A percentile compares a stretch with the other conserved stretches of the same genome.
Conservation (phyloP, 2,888 invertebrate species). For the Atherix ibis region DNA sequence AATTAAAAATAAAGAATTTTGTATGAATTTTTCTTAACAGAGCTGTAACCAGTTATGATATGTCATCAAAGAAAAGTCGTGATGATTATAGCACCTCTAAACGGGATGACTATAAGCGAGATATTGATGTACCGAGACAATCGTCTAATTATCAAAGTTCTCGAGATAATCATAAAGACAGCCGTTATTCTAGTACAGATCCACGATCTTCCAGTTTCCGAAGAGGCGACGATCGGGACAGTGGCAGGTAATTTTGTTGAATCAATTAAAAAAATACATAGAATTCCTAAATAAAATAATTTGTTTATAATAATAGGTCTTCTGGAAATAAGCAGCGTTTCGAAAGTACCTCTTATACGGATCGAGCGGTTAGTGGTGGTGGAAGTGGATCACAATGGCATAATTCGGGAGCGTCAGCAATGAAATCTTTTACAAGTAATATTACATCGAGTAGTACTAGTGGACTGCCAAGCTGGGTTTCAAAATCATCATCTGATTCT, state of each 20-base stretch:
- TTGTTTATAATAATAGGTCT: not conserved
- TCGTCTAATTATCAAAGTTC: conserved; percentile 3
- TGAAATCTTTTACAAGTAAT: conserved; percentile 28
- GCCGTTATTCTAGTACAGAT: conserved; percentile 9
- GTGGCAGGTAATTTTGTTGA: conserved; percentile 1
- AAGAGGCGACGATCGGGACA: conserved; percentile 7
- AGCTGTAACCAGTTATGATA: conserved; percentile 3
- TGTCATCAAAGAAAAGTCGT: conserved; percentile 18
- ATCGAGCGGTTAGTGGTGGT: conserved; percentile 17
- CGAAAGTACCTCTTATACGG: conserved; percentile 18
- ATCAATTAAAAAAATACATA: not conserved
- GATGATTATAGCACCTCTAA: conserved; percentile 14
- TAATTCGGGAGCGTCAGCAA: conserved; percentile 16
- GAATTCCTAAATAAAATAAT: not conserved
- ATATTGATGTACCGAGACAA: conserved; percentile 26
- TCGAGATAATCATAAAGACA: conserved; percentile 9
- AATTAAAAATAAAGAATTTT: too few species aligned
- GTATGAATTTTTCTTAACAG: not conserved
- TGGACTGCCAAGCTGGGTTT: conserved; percentile 22
- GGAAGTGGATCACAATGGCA: conserved; percentile 15
- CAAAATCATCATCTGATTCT: conserved; percentile 21
- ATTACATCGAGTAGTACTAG: conserved; percentile 20
- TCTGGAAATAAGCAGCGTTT: conserved; percentile 25
- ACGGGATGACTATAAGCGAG: conserved; percentile 28
- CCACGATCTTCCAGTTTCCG: conserved; percentile 10